Evolutionary conservation across 2,797 vertebrate species (phyloP).

Genomic region (Eulemur albifrons): DNA sequence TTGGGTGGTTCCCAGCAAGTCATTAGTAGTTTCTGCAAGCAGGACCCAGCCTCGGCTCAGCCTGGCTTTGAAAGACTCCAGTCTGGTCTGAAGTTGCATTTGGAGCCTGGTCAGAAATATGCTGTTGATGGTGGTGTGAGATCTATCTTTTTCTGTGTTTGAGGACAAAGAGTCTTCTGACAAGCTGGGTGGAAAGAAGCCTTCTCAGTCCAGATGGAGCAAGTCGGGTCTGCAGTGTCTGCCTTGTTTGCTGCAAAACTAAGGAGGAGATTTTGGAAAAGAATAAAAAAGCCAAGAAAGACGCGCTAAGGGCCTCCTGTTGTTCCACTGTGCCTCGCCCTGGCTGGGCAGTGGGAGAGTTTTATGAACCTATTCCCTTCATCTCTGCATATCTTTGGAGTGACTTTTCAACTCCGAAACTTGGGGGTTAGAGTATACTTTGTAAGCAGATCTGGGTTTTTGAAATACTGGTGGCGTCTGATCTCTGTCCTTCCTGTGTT

Average conservation of each 20-base stretch:
- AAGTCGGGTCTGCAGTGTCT: neutral
- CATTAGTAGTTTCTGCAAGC: slow-evolving; percentile 35
- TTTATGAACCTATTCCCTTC: neutral
- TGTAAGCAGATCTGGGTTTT: slow-evolving; percentile 11
- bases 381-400: neutral
- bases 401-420: slow-evolving; percentile 29
- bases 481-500: neutral
- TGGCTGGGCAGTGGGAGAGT: neutral
- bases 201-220: neutral
- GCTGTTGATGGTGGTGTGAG: neutral
- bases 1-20: slow-evolving; percentile 65
- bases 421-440: neutral
- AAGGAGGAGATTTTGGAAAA: neutral
- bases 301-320: neutral
- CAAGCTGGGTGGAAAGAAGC: neutral
- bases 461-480: neutral
- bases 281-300: neutral
- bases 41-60: neutral
- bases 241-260: neutral
- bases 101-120: slow-evolving; percentile 49
- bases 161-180: slow-evolving; percentile 42
- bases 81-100: slow-evolving; percentile 49
- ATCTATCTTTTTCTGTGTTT: slow-evolving; percentile 22
- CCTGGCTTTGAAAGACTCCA: slow-evolving; percentile 44
- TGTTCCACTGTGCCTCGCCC: neutral